Evolutionary conservation across 2,888 invertebrate species (phyloP).

Genomic region (Hyalella azteca): DNA sequence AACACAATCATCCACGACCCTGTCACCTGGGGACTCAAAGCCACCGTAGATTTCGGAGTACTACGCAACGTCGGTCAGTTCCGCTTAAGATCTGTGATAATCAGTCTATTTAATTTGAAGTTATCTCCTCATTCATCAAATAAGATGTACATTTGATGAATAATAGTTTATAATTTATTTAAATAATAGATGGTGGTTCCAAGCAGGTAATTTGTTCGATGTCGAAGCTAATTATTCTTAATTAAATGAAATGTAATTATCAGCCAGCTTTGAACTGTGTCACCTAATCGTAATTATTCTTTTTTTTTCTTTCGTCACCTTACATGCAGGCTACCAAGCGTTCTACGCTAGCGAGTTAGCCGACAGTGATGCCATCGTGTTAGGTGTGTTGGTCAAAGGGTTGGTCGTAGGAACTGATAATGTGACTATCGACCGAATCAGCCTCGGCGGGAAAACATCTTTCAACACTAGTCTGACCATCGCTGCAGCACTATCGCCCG

Average conservation of each 20-base stretch:
- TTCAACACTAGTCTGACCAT: neutral
- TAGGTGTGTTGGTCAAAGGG: slow-evolving; percentile 44
- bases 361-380: slow-evolving; percentile 40
- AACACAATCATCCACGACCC: slow-evolving; percentile 43
- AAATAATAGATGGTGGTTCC: no score
- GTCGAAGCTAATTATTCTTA: no score
- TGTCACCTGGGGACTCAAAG: slow-evolving; percentile 12
- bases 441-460: neutral
- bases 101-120: no score
- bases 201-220: no score
- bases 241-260: no score
- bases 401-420: slow-evolving; percentile 15
- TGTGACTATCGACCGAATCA: neutral
- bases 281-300: neutral
- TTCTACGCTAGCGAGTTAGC: slow-evolving; percentile 6
- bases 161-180: no score
- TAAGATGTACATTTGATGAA: no score
- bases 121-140: no score
- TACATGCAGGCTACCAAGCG: slow-evolving; percentile 38
- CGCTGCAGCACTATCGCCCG: neutral
- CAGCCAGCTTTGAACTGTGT: no score
- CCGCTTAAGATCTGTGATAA: no score
- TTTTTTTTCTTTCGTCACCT: neutral
- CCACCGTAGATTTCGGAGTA: slow-evolving; percentile 40
- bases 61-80: slow-evolving; percentile 48